Percentiles rank a stretch among this genome's conserved stretches.
Evolutionary conservation across 1,140 invertebrate species (phyloP).

Genomic region (Drosophila sucinea): DNA sequence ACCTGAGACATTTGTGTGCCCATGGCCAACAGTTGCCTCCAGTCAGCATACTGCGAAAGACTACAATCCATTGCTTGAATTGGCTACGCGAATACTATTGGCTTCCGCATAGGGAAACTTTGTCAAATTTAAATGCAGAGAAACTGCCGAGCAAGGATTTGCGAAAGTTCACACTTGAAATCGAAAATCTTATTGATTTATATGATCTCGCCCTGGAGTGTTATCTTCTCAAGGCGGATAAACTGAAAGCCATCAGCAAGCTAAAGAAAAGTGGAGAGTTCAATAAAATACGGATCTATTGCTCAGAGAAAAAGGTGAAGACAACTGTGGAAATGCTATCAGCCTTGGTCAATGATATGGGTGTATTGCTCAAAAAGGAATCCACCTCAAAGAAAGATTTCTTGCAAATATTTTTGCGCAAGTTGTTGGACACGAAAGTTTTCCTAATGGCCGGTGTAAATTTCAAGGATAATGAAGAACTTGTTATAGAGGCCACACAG

Average conservation of each 20-base stretch:
- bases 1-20: constrained; percentile 75
- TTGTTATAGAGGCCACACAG: constrained; percentile 53
- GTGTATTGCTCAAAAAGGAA: constrained; percentile 45
- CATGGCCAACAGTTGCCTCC: constrained; percentile 76
- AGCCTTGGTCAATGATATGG: constrained; percentile 41
- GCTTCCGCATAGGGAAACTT: constrained; percentile 50
- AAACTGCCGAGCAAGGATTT: constrained; percentile 62
- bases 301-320: constrained; percentile 46
- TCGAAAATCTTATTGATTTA: constrained; percentile 48
- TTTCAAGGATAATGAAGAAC: constrained; percentile 45
- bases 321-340: constrained; percentile 37
- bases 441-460: constrained; percentile 53
- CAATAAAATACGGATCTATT: constrained; percentile 52
- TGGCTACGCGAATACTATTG: constrained; percentile 77
- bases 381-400: constrained; percentile 53
- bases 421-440: constrained; percentile 64
- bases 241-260: constrained; percentile 58
- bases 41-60: constrained; percentile 50
- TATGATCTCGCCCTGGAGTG: constrained; percentile 71
- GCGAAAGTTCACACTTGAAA: constrained; percentile 52
- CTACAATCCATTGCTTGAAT: constrained; percentile 60
- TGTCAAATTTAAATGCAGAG: constrained; percentile 57
- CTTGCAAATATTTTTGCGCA: constrained; percentile 49
- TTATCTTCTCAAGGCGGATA: constrained; percentile 56
- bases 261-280: constrained; percentile 56